These are phyloP conservation scores for Xiphophorus maculatus DNA, from an alignment of 2,113 vertebrate species.

Conservation along the genomic window DNA sequence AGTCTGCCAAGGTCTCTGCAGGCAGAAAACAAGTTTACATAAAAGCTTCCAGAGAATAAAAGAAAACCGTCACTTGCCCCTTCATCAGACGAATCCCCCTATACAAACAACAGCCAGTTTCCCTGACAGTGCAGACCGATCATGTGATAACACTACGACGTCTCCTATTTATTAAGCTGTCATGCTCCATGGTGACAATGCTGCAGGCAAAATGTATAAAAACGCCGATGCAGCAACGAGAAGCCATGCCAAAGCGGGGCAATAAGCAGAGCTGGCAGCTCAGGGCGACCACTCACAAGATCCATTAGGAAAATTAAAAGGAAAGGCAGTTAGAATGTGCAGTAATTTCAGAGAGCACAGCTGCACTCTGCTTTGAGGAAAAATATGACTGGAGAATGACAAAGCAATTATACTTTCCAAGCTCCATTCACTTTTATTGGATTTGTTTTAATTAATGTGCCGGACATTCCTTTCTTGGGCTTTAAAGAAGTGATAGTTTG, in stretches of 20 bases:
- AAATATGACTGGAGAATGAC: conserved; percentile 65
- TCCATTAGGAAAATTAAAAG: conserved; percentile 81
- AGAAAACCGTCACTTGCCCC: conserved; percentile 7
- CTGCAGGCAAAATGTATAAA: conserved; percentile 61
- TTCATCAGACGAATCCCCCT: conserved; percentile 34
- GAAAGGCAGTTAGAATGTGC: conserved; percentile 55
- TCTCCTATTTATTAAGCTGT: conserved; percentile 57
- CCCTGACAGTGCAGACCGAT: conserved; percentile 20
- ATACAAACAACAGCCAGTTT: conserved; percentile 13
- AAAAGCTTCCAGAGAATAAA: background rate
- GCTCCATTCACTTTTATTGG: conserved; percentile 58
- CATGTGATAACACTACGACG: conserved; percentile 45
- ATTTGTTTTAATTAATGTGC: conserved; percentile 60
- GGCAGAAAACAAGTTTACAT: conserved; percentile 43
- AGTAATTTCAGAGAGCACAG: conserved; percentile 68
- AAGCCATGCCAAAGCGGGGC: conserved; percentile 56
- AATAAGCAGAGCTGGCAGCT: conserved; percentile 63
- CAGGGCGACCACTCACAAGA: conserved; percentile 50
- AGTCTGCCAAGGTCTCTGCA: conserved; percentile 92
- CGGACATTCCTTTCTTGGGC: conserved; percentile 27
- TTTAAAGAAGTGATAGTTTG: conserved; percentile 38
- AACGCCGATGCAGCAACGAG: conserved; percentile 70
- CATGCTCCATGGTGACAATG: conserved; percentile 48
- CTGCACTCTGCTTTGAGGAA: conserved; percentile 43
- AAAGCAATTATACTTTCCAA: conserved; percentile 62